phyloP scores from a whole-genome alignment of 2,797 vertebrate genomes.

The Labeo calbasu region DNA sequence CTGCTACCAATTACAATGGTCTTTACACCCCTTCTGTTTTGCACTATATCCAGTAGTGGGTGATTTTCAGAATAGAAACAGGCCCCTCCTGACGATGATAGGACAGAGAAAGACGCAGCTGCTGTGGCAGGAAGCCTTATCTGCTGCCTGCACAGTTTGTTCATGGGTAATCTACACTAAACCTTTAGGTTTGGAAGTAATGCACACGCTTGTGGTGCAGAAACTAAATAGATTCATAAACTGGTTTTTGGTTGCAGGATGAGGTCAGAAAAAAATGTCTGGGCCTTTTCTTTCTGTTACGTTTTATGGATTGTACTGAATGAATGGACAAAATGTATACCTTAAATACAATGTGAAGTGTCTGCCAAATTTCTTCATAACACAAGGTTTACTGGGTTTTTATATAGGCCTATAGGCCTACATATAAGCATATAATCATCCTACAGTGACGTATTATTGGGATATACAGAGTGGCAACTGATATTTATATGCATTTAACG shows the following conservation, averaged over 20 bases:
- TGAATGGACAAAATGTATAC: background rate
- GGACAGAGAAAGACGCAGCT: constrained; percentile 1
- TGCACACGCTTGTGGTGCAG: background rate
- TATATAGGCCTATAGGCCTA: no score
- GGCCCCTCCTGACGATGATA: background rate
- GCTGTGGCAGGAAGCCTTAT: constrained; percentile 1
- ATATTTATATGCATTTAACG: background rate
- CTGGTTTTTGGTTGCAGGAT: background rate
- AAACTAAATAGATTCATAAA: constrained; percentile 2
- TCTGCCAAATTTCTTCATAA: background rate
- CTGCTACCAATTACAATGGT: constrained; percentile 31
- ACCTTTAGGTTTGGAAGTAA: background rate
- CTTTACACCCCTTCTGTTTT: constrained; percentile 6
- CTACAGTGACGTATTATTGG: background rate
- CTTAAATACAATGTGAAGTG: background rate
- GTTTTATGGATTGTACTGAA: background rate
- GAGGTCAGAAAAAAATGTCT: background rate
- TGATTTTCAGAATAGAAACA: background rate
- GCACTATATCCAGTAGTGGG: constrained; percentile 1
- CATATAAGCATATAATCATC: background rate
- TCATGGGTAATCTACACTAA: background rate
- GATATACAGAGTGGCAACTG: background rate
- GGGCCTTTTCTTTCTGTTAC: background rate
- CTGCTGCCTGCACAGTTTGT: background rate
- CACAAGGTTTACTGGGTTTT: background rate